These are phyloP conservation scores for Panthera uncia DNA, from an alignment of 2,113 vertebrate genomes.

Conservation along the genomic window DNA sequence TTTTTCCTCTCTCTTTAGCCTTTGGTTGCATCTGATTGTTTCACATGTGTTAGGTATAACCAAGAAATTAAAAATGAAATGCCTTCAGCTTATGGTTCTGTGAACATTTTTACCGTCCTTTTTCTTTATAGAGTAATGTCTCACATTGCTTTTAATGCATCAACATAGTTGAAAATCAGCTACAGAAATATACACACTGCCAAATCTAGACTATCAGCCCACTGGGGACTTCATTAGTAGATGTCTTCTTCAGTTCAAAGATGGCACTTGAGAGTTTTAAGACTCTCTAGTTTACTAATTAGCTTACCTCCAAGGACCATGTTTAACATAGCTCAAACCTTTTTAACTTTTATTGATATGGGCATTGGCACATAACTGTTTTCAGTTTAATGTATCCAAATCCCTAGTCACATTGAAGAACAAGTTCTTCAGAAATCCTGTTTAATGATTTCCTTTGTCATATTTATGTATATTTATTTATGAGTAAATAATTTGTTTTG, in stretches of 20 bases:
- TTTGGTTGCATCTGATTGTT: constrained; percentile 40
- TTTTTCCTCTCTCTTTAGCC: background rate
- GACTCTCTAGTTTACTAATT: constrained; percentile 88
- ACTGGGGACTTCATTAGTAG: constrained; percentile 88
- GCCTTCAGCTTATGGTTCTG: background rate
- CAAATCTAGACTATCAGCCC: constrained; percentile 77
- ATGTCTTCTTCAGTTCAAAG: constrained; percentile 87
- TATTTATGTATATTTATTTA: constrained; percentile 53
- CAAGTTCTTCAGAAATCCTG: constrained; percentile 62
- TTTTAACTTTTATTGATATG: constrained; percentile 84
- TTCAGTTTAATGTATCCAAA: constrained; percentile 74
- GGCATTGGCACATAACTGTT: constrained; percentile 75
- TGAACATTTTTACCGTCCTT: constrained; percentile 1
- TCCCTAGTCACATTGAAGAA: constrained; percentile 78
- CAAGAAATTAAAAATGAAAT: constrained; percentile 54
- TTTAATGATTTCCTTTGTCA: constrained; percentile 61
- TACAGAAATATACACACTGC: constrained; percentile 60
- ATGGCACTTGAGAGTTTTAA: constrained; percentile 85
- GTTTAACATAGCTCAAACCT: constrained; percentile 85
- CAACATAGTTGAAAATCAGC: constrained; percentile 81
- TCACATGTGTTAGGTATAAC: constrained; percentile 34
- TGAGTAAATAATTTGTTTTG: constrained; percentile 66
- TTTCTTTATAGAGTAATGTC: constrained; percentile 38
- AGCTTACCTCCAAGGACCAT: constrained; percentile 83
- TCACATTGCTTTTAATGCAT: constrained; percentile 60